Percentiles rank a stretch among this genome's conserved stretches.
phyloP scores from a whole-genome alignment of 2,113 vertebrate species.

The Vombatus ursinus region DNA sequence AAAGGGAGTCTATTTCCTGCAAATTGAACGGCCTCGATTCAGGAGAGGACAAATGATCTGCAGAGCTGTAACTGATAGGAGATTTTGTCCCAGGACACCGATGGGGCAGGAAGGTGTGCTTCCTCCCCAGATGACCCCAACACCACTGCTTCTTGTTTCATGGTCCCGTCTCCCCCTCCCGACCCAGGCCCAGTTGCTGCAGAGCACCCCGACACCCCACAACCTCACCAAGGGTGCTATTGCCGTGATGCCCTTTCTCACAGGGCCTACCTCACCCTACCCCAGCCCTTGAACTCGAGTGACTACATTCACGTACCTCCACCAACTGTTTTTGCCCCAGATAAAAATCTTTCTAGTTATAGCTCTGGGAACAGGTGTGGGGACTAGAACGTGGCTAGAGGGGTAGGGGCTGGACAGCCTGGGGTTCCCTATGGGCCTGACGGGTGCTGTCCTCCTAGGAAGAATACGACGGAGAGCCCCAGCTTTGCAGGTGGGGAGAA shows the following conservation, averaged over 20 bases:
- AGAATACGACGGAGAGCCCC: constrained; percentile 91
- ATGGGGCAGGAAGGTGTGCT: neutral
- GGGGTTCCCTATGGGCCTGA: neutral
- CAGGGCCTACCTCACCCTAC: neutral
- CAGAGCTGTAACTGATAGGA: neutral
- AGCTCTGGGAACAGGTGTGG: neutral
- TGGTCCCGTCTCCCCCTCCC: neutral
- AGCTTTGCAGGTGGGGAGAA: constrained; percentile 91
- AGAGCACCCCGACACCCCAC: neutral
- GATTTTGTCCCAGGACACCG: neutral
- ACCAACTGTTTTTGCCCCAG: neutral
- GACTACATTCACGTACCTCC: neutral
- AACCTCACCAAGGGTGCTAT: neutral
- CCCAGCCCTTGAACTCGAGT: neutral
- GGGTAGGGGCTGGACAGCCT: neutral
- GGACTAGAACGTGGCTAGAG: neutral
- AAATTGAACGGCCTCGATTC: neutral
- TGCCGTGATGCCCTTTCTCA: neutral
- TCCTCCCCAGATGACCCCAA: neutral
- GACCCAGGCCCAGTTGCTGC: neutral
- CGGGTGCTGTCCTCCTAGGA: constrained; percentile 83
- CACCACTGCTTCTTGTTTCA: neutral
- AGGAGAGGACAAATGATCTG: neutral
- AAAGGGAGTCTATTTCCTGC: neutral
- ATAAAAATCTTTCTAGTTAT: neutral